Evolutionary conservation across 2,888 invertebrate species (phyloP).

Genomic region (Palloptera scutellata): DNA sequence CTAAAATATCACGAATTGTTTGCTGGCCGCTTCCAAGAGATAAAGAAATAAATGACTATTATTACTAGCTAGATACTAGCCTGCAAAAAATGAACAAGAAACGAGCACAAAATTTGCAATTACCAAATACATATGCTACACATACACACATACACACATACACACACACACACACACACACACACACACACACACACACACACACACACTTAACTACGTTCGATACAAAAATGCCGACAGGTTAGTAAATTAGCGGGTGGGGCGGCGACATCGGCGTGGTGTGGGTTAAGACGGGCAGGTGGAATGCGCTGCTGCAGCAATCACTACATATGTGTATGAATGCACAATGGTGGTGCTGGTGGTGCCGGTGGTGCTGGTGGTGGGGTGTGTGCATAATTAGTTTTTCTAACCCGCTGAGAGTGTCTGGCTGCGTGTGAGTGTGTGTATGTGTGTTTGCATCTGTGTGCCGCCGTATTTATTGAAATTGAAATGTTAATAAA

Average conservation of each 20-base stretch:
- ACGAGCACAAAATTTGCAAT: too few species aligned
- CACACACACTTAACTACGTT: background rate
- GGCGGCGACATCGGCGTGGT: too few species aligned
- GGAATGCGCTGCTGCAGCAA: background rate
- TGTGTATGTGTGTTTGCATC: too few species aligned
- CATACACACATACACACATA: background rate
- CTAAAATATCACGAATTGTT: slow-evolving; percentile 6
- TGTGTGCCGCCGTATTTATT: slow-evolving; percentile 22
- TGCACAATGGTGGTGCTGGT: background rate
- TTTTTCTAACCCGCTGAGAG: too few species aligned
- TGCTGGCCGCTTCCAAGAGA: too few species aligned
- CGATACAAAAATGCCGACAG: slow-evolving; percentile 11
- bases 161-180: background rate
- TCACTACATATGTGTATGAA: background rate
- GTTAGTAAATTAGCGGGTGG: background rate
- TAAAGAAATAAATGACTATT: too few species aligned
- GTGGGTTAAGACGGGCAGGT: too few species aligned
- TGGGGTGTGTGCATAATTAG: too few species aligned
- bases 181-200: background rate
- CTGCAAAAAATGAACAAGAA: too few species aligned
- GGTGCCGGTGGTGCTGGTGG: too few species aligned
- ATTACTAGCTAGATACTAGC: too few species aligned
- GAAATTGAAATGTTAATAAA: slow-evolving; percentile 57
- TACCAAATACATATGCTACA: background rate
- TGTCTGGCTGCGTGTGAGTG: too few species aligned